phyloP scores from a whole-genome alignment of 2,888 invertebrate genomes.

The Tyria jacobaeae region DNA sequence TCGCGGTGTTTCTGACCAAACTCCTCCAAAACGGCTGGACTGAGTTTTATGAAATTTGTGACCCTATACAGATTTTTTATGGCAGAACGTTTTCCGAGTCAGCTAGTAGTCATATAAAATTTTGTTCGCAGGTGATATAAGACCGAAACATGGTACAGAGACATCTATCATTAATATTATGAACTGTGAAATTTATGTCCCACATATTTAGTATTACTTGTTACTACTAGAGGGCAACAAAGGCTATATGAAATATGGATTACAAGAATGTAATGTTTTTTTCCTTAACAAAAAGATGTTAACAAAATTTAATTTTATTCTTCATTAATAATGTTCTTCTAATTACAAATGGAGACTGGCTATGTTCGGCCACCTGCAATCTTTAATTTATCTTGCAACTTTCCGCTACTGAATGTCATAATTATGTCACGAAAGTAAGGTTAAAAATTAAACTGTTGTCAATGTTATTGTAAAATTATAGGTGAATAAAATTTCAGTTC shows the following conservation, averaged over 20 bases:
- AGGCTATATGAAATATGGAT: background rate
- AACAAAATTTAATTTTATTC: background rate
- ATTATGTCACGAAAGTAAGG: constrained; percentile 37
- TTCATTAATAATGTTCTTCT: too few relatives aligned
- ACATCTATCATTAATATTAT: background rate
- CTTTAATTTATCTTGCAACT: constrained; percentile 22
- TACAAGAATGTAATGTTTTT: background rate
- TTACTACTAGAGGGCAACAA: constrained; percentile 5
- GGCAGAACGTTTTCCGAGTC: too few relatives aligned
- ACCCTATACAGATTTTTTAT: too few relatives aligned
- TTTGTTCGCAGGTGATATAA: too few relatives aligned
- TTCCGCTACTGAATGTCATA: constrained; percentile 24
- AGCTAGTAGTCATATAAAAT: too few relatives aligned
- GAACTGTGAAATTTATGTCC: background rate
- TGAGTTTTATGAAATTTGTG: too few relatives aligned
- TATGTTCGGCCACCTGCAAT: background rate
- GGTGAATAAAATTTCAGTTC: constrained; percentile 12
- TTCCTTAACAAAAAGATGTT: background rate
- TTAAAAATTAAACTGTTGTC: constrained; percentile 35
- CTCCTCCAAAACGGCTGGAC: too few relatives aligned
- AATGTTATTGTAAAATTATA: constrained; percentile 27
- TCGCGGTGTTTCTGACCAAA: too few relatives aligned
- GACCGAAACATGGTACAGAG: background rate
- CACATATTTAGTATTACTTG: background rate
- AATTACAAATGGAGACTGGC: too few relatives aligned